These are phyloP conservation scores for Cecidostiba fungosa DNA, from an alignment of 2,888 invertebrate genomes.

Conservation along the genomic window DNA sequence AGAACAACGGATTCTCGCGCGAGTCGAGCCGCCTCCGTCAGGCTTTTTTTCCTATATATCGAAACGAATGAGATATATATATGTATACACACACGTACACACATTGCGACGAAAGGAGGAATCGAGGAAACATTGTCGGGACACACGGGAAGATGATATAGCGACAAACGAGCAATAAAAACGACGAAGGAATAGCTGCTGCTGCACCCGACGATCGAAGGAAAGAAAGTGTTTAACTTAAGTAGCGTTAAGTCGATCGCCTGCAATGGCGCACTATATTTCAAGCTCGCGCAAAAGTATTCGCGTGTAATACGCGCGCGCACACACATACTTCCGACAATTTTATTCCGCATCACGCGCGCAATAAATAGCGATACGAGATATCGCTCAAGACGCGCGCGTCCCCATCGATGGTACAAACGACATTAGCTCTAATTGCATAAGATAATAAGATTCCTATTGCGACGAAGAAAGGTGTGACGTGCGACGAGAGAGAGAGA, in stretches of 20 bases:
- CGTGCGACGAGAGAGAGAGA: slow-evolving; percentile 36
- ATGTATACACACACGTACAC: slow-evolving; percentile 33
- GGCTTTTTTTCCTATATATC: not conserved
- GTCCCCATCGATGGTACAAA: slow-evolving; percentile 77
- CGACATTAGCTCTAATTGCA: slow-evolving; percentile 77
- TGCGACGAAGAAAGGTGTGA: slow-evolving; percentile 64
- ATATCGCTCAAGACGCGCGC: not conserved
- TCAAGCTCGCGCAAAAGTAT: slow-evolving; percentile 18
- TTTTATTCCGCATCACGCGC: slow-evolving; percentile 42
- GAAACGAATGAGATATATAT: not conserved
- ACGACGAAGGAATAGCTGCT: not conserved
- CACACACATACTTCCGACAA: slow-evolving; percentile 43
- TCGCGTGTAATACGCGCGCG: slow-evolving; percentile 10
- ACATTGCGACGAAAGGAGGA: not conserved
- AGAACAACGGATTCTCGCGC: not conserved
- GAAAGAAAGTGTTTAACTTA: slow-evolving; percentile 26
- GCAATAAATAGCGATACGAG: not conserved
- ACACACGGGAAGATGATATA: not conserved
- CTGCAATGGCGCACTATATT: not conserved
- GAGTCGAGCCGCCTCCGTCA: not conserved
- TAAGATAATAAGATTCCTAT: slow-evolving; percentile 76
- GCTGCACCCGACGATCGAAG: not conserved
- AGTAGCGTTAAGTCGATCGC: slow-evolving; percentile 14
- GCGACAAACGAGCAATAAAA: slow-evolving; percentile 49
- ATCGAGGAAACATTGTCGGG: slow-evolving; percentile 20